These are phyloP conservation scores for Cyprinodon diabolis DNA, from an alignment of 2,797 vertebrate species.

Conservation along the genomic window DNA sequence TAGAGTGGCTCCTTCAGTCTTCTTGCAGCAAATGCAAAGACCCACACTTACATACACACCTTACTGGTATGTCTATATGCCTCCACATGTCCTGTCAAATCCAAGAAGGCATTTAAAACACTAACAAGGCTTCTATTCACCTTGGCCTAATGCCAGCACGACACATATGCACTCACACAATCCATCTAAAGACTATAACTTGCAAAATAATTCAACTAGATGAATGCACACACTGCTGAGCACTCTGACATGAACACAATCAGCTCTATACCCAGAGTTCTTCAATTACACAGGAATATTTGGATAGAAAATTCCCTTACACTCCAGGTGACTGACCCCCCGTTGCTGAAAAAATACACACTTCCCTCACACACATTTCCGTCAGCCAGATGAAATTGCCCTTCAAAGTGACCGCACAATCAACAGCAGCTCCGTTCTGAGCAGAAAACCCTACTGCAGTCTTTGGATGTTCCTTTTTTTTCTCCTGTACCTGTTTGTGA, in stretches of 20 bases:
- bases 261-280: conserved; percentile 42
- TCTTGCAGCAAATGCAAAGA: conserved; percentile 35
- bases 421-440: conserved; percentile 57
- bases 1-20: conserved; percentile 36
- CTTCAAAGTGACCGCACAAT: conserved; percentile 76
- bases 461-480: conserved; percentile 33
- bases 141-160: conserved; percentile 62
- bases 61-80: conserved; percentile 54
- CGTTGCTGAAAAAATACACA: conserved; percentile 65
- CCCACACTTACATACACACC: conserved; percentile 27
- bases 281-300: conserved; percentile 76
- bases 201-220: conserved; percentile 42
- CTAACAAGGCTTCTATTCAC: conserved; percentile 65
- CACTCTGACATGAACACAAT: conserved; percentile 17
- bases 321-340: conserved; percentile 76
- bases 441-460: conserved; percentile 36
- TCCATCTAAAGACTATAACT: conserved; percentile 30
- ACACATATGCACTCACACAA: conserved; percentile 6
- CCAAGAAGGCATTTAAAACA: conserved; percentile 67
- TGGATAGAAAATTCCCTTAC: conserved; percentile 73
- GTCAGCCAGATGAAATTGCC: conserved; percentile 72
- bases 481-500: conserved; percentile 13
- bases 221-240: conserved; percentile 18
- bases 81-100: conserved; percentile 68
- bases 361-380: conserved; percentile 54